Evolutionary conservation across 2,888 invertebrate species (phyloP).

Genomic region (Geophilus truncorum): DNA sequence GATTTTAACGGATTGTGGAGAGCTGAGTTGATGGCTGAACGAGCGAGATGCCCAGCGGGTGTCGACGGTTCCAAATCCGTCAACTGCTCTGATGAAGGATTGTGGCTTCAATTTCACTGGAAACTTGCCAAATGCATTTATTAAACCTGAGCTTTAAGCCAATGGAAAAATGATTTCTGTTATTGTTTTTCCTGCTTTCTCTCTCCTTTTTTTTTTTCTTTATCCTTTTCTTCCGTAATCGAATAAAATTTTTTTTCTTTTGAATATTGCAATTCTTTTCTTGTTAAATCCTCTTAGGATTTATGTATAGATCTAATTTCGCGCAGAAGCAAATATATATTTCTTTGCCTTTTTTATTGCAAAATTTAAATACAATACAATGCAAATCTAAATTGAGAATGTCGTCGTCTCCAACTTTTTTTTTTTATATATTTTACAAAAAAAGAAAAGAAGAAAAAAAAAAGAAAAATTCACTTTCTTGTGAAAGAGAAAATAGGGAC

Average conservation of each 20-base stretch:
- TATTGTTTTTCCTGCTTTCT: neutral
- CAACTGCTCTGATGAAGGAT: constrained; percentile 6
- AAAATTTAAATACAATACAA: neutral
- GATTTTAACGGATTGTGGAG: constrained; percentile 16
- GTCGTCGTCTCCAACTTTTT: neutral
- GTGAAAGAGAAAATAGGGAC: neutral
- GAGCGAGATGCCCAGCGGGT: constrained; percentile 3
- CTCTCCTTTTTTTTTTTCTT: neutral
- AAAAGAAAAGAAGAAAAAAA: neutral
- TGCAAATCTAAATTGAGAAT: neutral
- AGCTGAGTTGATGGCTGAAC: constrained; percentile 5
- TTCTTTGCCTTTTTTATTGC: neutral
- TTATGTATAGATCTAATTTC: neutral
- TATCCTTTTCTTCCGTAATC: neutral
- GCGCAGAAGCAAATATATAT: neutral
- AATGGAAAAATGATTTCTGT: constrained; percentile 8
- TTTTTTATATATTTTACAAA: neutral
- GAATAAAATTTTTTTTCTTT: neutral
- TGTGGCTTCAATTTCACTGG: constrained; percentile 15
- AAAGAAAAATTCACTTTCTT: neutral
- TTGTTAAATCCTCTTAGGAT: neutral
- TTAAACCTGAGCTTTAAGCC: constrained; percentile 11
- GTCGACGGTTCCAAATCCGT: constrained; percentile 4
- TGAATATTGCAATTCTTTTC: constrained; percentile 6
- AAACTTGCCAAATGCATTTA: neutral